phyloP scores from a whole-genome alignment of 2,888 invertebrate genomes.

The Clunio marinus region DNA sequence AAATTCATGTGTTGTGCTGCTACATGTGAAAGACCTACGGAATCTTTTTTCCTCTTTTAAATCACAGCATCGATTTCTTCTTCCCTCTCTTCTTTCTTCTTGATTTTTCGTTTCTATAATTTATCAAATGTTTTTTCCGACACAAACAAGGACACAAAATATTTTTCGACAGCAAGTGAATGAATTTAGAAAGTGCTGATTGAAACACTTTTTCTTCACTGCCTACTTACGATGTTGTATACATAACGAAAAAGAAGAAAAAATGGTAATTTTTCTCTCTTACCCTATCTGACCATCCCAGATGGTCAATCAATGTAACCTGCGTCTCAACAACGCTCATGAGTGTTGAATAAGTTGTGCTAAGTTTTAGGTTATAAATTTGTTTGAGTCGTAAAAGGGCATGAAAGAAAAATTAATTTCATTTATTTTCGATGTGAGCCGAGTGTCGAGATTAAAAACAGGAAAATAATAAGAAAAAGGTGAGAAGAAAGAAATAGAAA shows the following conservation, averaged over 20 bases:
- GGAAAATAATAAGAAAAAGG: constrained; percentile 7
- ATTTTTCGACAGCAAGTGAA: background rate
- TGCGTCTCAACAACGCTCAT: background rate
- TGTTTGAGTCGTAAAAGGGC: constrained; percentile 10
- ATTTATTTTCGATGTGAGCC: background rate
- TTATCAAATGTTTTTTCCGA: background rate
- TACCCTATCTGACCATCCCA: constrained; percentile 5
- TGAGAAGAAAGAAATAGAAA: background rate
- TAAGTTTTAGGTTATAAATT: constrained; percentile 4
- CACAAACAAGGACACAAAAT: background rate
- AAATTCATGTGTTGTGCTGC: background rate
- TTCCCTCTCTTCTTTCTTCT: too few species aligned
- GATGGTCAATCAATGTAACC: constrained; percentile 34
- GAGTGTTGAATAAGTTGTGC: constrained; percentile 23
- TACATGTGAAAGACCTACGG: background rate
- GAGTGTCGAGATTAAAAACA: background rate
- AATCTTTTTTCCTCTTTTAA: too few species aligned
- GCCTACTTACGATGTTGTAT: too few species aligned
- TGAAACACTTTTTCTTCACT: constrained; percentile 2
- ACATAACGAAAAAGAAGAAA: too few species aligned
- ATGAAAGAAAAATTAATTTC: constrained; percentile 28
- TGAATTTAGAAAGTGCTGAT: constrained; percentile 12
- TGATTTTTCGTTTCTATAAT: too few species aligned
- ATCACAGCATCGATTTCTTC: background rate
- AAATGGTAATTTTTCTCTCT: background rate